Conservation (phyloP, 2,888 invertebrate genomes). For the Cabera pusaria region DNA sequence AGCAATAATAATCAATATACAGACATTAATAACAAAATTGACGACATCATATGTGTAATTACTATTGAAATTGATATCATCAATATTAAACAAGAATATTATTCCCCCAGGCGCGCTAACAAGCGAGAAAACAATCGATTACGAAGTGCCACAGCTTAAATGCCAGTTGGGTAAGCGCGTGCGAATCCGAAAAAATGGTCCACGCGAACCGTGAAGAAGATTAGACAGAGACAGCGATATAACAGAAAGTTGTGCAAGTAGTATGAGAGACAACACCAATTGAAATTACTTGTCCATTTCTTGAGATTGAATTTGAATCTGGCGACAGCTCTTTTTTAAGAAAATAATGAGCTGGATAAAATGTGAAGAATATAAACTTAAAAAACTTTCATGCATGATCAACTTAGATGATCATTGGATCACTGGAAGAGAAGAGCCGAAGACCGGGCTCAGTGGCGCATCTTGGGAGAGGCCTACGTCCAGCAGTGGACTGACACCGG, state of each 20-base stretch:
- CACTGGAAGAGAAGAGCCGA: no score
- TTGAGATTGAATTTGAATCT: no score
- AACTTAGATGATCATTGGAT: no score
- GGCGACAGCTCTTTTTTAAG: no score
- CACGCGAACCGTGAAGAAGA: slow-evolving; percentile 62
- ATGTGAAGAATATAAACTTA: no score
- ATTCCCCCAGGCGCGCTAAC: slow-evolving; percentile 40
- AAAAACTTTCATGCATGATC: no score
- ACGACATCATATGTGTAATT: slow-evolving; percentile 3
- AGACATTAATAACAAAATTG: not conserved
- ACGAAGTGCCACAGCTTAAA: slow-evolving; percentile 40
- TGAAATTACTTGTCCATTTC: slow-evolving; percentile 5
- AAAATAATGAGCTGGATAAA: no score
- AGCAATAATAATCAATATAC: slow-evolving; percentile 4
- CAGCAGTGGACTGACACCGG: no score
- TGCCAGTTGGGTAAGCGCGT: slow-evolving; percentile 51
- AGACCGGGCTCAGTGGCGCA: no score
- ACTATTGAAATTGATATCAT: slow-evolving; percentile 30
- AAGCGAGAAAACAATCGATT: slow-evolving; percentile 68
- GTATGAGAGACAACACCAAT: not conserved
- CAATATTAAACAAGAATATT: slow-evolving; percentile 34
- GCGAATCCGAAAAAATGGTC: slow-evolving; percentile 68
- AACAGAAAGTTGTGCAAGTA: slow-evolving; percentile 38
- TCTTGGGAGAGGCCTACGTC: no score
- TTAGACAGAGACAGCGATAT: slow-evolving; percentile 53